Evolutionary conservation across 1,140 invertebrate species (phyloP).

Genomic region (Achatina immaculata): DNA sequence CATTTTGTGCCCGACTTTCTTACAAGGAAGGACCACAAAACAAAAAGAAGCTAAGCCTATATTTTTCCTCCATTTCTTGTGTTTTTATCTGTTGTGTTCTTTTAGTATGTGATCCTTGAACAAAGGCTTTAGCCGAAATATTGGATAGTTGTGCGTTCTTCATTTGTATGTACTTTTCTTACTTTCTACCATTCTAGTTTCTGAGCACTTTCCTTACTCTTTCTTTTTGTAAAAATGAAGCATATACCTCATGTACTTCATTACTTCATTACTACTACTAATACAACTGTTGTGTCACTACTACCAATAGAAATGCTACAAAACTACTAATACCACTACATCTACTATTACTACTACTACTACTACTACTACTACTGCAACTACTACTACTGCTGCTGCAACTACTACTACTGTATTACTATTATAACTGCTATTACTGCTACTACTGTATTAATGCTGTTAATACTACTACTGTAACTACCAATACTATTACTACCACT

Average conservation of each 20-base stretch:
- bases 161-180: too few relatives aligned
- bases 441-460: constrained; percentile 25
- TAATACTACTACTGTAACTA: constrained; percentile 7
- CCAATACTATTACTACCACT: constrained; percentile 21
- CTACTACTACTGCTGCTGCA: neutral
- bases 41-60: too few relatives aligned
- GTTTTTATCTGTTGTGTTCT: too few relatives aligned
- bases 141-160: too few relatives aligned
- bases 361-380: neutral
- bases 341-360: constrained; percentile 20
- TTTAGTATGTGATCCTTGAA: too few relatives aligned
- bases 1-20: too few relatives aligned
- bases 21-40: too few relatives aligned
- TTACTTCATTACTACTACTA: constrained; percentile 8
- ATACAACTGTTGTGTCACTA: constrained; percentile 1
- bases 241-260: neutral
- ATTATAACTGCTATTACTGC: constrained; percentile 26
- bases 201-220: too few relatives aligned
- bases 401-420: constrained; percentile 18
- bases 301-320: neutral
- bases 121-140: too few relatives aligned
- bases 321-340: constrained; percentile 3
- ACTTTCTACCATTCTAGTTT: too few relatives aligned
- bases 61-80: neutral
- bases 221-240: too few relatives aligned